These are phyloP conservation scores for Lasiommata megera DNA, from an alignment of 2,888 invertebrate genomes.

Conservation along the genomic window DNA sequence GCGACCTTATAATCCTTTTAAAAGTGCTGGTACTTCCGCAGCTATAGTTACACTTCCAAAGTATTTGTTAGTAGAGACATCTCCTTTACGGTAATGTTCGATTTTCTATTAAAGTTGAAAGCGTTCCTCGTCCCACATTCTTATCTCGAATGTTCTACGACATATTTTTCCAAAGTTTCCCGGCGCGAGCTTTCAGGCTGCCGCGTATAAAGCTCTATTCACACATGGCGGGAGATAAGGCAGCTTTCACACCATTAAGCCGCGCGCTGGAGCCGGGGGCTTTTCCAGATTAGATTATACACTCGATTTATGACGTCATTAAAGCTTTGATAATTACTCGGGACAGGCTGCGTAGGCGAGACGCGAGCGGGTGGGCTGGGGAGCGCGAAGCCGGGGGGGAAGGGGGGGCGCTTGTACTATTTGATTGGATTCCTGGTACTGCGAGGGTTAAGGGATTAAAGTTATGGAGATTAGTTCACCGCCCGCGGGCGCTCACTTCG, in stretches of 20 bases:
- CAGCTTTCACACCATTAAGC: slow-evolving; percentile 82
- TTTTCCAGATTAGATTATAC: slow-evolving; percentile 83
- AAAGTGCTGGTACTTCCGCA: slow-evolving; percentile 35
- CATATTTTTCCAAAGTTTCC: slow-evolving; percentile 82
- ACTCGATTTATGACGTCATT: slow-evolving; percentile 82
- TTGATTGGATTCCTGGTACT: slow-evolving; percentile 81
- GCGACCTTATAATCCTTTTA: slow-evolving; percentile 36
- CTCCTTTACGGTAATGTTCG: slow-evolving; percentile 81
- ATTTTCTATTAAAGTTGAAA: slow-evolving; percentile 82
- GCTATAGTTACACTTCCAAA: slow-evolving; percentile 62
- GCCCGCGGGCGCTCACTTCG: slow-evolving; percentile 74
- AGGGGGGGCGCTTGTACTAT: slow-evolving; percentile 74
- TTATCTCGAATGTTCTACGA: slow-evolving; percentile 79
- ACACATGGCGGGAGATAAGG: slow-evolving; percentile 82
- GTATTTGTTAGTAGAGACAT: slow-evolving; percentile 80
- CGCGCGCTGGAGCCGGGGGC: slow-evolving; percentile 79
- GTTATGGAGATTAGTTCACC: slow-evolving; percentile 81
- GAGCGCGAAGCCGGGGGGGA: slow-evolving; percentile 42
- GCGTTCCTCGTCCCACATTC: slow-evolving; percentile 79
- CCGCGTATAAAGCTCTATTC: slow-evolving; percentile 81
- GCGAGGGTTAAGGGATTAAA: slow-evolving; percentile 81
- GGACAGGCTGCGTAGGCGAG: slow-evolving; percentile 81
- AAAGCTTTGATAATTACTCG: slow-evolving; percentile 83
- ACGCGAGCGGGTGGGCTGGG: slow-evolving; percentile 47
- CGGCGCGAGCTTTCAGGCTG: slow-evolving; percentile 78